A percentile compares a stretch with the other conserved stretches of the same genome.
These are phyloP conservation scores for Tenualosa ilisha DNA, from an alignment of 2,797 vertebrate genomes.

Conservation along the genomic window DNA sequence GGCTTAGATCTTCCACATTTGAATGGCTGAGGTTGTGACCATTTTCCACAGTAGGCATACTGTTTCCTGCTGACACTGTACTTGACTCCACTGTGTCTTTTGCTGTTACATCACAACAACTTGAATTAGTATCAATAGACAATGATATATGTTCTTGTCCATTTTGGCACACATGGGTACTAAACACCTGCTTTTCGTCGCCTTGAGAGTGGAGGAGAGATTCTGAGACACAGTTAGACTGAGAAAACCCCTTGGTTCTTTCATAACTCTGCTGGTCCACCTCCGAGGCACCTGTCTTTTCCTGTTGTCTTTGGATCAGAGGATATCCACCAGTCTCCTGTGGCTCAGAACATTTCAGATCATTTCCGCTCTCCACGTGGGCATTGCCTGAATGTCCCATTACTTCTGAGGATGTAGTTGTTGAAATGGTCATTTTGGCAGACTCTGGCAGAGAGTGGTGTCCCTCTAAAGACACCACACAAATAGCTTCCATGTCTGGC, in stretches of 20 bases:
- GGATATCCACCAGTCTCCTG: slow-evolving; percentile 30
- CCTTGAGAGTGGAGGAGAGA: neutral
- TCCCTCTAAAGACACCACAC: slow-evolving; percentile 59
- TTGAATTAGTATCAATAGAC: neutral
- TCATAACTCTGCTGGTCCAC: neutral
- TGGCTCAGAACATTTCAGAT: slow-evolving; percentile 30
- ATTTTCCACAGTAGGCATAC: neutral
- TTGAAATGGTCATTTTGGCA: slow-evolving; percentile 52
- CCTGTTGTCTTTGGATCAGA: slow-evolving; percentile 5
- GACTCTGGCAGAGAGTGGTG: slow-evolving; percentile 52
- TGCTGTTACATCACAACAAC: neutral
- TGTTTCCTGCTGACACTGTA: neutral
- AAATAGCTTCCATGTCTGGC: slow-evolving; percentile 74
- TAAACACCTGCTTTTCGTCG: neutral
- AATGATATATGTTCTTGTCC: neutral
- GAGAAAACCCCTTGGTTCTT: neutral
- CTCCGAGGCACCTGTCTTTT: slow-evolving; percentile 22
- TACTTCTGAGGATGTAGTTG: slow-evolving; percentile 48
- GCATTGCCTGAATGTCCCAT: slow-evolving; percentile 46
- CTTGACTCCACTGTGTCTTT: slow-evolving; percentile 7
- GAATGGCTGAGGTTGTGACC: slow-evolving; percentile 22
- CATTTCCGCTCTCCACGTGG: slow-evolving; percentile 41
- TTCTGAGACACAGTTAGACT: neutral
- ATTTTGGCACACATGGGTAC: neutral
- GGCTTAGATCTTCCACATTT: neutral